A percentile compares a stretch with the other conserved stretches of the same genome.
Conservation (phyloP, 2,888 invertebrate genomes). For the Salpingus planirostris region DNA sequence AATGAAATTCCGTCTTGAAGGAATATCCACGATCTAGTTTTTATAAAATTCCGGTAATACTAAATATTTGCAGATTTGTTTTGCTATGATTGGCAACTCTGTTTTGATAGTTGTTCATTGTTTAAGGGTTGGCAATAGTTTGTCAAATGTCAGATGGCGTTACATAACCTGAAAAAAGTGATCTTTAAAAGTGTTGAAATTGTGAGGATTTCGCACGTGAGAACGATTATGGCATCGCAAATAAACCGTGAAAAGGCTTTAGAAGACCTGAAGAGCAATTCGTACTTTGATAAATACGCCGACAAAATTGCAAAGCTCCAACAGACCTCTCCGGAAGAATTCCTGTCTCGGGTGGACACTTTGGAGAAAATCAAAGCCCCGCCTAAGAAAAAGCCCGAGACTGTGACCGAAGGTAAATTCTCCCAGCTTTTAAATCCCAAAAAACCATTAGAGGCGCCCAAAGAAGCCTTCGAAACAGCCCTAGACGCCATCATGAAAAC, state of each 20-base stretch:
- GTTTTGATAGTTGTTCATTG: too few relatives aligned
- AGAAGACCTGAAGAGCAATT: slow-evolving; percentile 56
- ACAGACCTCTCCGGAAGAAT: slow-evolving; percentile 67
- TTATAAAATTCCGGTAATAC: too few relatives aligned
- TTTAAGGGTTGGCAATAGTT: too few relatives aligned
- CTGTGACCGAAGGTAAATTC: slow-evolving; percentile 44
- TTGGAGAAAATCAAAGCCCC: slow-evolving; percentile 37
- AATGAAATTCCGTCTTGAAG: too few relatives aligned
- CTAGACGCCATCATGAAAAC: slow-evolving; percentile 68
- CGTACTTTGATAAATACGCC: slow-evolving; percentile 75
- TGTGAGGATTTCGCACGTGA: slow-evolving; percentile 1
- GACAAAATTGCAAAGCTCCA: slow-evolving; percentile 65
- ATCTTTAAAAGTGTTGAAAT: not conserved
- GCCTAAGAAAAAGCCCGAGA: slow-evolving; percentile 37
- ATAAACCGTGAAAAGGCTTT: slow-evolving; percentile 41
- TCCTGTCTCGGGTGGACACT: slow-evolving; percentile 54
- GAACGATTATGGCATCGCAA: slow-evolving; percentile 6
- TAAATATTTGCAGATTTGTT: too few relatives aligned
- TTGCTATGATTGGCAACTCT: too few relatives aligned
- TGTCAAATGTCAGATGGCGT: too few relatives aligned
- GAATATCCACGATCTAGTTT: too few relatives aligned
- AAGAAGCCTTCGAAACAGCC: slow-evolving; percentile 36
- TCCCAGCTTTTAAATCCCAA: slow-evolving; percentile 60
- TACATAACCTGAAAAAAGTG: too few relatives aligned
- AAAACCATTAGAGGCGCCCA: slow-evolving; percentile 30